phyloP scores from a whole-genome alignment of 2,797 vertebrate species.

The Basileuterus tristriatus region DNA sequence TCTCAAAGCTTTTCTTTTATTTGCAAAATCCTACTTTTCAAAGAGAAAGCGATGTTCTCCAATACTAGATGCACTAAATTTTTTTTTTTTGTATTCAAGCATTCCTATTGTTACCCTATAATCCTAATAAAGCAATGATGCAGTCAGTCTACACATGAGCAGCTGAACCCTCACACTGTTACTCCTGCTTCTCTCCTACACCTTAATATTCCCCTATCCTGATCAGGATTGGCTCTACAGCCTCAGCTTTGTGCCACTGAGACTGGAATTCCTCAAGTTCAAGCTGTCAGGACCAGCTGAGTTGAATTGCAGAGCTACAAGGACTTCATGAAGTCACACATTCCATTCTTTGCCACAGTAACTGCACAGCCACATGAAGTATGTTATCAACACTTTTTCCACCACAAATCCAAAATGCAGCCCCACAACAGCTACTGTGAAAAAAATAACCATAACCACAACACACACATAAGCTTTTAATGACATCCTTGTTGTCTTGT shows the following conservation, averaged over 20 bases:
- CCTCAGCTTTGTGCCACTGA: neutral
- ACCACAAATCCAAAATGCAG: neutral
- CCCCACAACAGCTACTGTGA: fast-evolving
- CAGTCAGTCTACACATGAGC: neutral
- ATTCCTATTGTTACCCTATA: neutral
- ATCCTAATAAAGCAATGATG: neutral
- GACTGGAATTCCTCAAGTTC: neutral
- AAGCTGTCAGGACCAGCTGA: neutral
- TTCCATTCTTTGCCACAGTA: neutral
- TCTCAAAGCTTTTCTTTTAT: neutral
- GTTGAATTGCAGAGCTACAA: neutral
- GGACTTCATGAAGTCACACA: neutral
- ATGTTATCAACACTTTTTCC: neutral
- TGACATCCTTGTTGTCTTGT: neutral
- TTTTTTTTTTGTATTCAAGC: neutral
- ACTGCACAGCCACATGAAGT: neutral
- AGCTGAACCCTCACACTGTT: neutral
- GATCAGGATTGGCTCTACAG: neutral
- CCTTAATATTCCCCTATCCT: neutral
- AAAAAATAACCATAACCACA: neutral
- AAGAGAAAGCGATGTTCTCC: neutral
- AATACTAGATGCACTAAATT: neutral
- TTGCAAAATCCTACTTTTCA: neutral
- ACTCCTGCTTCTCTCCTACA: neutral
- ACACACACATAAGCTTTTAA: neutral